phyloP scores from a whole-genome alignment of 2,113 vertebrate species.

The Cariama cristata region DNA sequence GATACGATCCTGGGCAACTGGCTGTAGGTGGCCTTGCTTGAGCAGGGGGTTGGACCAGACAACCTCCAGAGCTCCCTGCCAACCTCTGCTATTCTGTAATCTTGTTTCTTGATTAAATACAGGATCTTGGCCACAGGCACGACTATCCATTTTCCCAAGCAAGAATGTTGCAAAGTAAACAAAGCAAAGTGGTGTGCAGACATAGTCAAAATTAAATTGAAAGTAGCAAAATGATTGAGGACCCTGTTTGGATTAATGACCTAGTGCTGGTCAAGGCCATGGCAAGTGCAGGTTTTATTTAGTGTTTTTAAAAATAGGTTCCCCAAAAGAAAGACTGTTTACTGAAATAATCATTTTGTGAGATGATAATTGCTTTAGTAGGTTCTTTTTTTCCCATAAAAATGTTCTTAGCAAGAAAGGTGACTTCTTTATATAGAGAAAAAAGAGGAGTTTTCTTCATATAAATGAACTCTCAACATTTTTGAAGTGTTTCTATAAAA shows the following conservation, averaged over 20 bases:
- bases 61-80: background rate
- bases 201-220: background rate
- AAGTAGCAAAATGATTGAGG: background rate
- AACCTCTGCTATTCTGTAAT: fast-evolving
- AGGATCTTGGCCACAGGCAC: background rate
- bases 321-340: background rate
- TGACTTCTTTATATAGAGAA: background rate
- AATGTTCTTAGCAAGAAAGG: background rate
- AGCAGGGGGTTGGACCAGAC: background rate
- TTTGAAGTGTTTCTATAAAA: background rate
- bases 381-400: background rate
- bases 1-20: background rate
- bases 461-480: background rate
- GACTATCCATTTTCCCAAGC: background rate
- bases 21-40: background rate
- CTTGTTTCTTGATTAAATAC: background rate
- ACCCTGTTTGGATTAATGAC: background rate
- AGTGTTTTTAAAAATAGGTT: background rate
- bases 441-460: background rate
- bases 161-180: background rate
- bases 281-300: background rate
- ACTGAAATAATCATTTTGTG: background rate
- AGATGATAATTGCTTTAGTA: background rate
- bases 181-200: background rate
- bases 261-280: background rate